These are phyloP conservation scores for Eucera pruinosa DNA, from an alignment of 2,888 invertebrate species.

Conservation along the genomic window DNA sequence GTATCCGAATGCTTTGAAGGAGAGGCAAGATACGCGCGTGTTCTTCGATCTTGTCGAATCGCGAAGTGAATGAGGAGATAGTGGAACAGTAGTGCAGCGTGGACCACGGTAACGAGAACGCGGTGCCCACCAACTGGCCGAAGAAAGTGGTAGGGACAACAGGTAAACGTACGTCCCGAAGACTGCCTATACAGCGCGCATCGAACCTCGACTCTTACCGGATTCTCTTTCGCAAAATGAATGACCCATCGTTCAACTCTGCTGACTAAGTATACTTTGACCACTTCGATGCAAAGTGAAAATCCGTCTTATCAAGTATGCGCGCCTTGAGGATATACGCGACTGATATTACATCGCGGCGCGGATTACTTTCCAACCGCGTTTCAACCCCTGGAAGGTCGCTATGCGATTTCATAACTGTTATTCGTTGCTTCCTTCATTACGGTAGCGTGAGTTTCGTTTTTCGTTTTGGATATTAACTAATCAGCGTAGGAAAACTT, in stretches of 20 bases:
- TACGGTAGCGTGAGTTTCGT: too few species aligned
- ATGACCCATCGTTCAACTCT: conserved; percentile 37
- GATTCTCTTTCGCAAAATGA: conserved; percentile 45
- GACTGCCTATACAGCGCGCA: conserved; percentile 8
- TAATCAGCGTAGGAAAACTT: too few species aligned
- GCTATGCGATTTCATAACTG: not conserved
- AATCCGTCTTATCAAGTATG: not conserved
- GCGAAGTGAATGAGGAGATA: conserved; percentile 74
- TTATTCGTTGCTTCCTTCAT: not conserved
- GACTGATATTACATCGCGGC: not conserved
- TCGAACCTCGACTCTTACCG: conserved; percentile 9
- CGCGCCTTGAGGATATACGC: too few species aligned
- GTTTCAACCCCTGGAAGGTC: not conserved
- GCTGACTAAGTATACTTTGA: conserved; percentile 36
- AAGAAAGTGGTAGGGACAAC: conserved; percentile 58
- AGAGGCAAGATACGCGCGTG: conserved; percentile 52
- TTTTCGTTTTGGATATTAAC: too few species aligned
- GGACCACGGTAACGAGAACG: conserved; percentile 74
- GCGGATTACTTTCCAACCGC: not conserved
- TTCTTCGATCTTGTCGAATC: conserved; percentile 68
- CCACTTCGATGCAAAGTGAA: not conserved
- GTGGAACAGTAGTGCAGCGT: conserved; percentile 77
- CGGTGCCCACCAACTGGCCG: conserved; percentile 50
- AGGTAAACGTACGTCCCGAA: conserved; percentile 49
- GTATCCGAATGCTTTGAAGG: conserved; percentile 16